A percentile compares a stretch with the other conserved stretches of the same genome.
phyloP scores from a whole-genome alignment of 2,797 vertebrate species.

The Neostethus bicornis region DNA sequence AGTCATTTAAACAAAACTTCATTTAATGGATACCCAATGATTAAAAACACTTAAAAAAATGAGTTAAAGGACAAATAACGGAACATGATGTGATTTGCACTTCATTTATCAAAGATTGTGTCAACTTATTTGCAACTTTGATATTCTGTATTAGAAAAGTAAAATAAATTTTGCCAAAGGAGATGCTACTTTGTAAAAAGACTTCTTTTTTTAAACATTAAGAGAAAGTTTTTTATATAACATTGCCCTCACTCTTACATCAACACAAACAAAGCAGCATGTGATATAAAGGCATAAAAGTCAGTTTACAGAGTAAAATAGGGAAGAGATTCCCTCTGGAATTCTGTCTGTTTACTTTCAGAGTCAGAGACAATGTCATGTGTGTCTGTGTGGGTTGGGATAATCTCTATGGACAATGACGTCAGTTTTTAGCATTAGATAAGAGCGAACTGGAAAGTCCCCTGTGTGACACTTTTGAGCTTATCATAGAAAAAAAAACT shows the following conservation, averaged over 20 bases:
- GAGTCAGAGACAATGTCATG: slow-evolving; percentile 3
- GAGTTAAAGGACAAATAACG: too few species aligned
- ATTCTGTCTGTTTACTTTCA: slow-evolving; percentile 14
- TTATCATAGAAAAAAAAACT: slow-evolving; percentile 34
- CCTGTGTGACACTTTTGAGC: slow-evolving; percentile 21
- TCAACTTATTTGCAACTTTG: neutral
- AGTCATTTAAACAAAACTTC: slow-evolving; percentile 26
- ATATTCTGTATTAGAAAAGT: neutral
- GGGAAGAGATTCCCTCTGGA: slow-evolving; percentile 6
- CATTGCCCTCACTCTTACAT: neutral
- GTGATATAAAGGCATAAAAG: neutral
- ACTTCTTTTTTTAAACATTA: neutral
- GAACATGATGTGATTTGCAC: too few species aligned
- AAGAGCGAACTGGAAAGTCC: slow-evolving; percentile 48
- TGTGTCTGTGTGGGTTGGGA: neutral
- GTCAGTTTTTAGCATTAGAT: slow-evolving; percentile 44
- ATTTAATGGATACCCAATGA: neutral
- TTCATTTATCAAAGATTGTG: neutral
- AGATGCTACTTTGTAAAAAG: neutral
- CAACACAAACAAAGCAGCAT: neutral
- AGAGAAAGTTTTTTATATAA: neutral
- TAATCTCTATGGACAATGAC: slow-evolving; percentile 41
- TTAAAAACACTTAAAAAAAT: neutral
- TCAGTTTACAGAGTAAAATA: neutral
- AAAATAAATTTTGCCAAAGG: neutral